Percentiles rank a stretch among this genome's conserved stretches.
phyloP scores from a whole-genome alignment of 2,113 vertebrate species.

The Dolichotis patagonum region DNA sequence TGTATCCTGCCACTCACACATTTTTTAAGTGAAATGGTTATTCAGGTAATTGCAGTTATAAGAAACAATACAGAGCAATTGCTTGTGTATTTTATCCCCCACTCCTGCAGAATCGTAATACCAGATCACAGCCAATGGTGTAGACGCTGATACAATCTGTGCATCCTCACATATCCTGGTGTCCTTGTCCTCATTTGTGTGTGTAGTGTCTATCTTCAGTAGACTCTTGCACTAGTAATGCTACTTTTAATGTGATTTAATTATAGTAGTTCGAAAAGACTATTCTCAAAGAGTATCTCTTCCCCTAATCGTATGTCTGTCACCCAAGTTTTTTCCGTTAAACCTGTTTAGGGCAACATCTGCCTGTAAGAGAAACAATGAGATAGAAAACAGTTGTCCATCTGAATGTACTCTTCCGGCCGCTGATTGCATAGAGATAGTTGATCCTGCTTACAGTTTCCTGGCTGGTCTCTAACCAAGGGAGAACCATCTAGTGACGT shows the following conservation, averaged over 20 bases:
- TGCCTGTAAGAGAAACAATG: neutral
- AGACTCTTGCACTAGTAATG: neutral
- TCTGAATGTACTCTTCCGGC: neutral
- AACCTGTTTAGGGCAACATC: neutral
- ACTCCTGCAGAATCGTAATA: neutral
- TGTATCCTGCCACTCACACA: neutral
- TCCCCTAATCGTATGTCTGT: neutral
- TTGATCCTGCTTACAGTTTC: neutral
- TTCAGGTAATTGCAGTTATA: neutral
- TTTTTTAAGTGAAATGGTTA: conserved; percentile 28
- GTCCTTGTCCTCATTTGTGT: neutral
- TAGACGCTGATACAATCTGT: neutral
- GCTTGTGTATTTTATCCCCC: neutral
- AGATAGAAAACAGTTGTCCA: neutral
- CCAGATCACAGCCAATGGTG: neutral
- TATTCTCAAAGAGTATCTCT: neutral
- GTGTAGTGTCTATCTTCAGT: neutral
- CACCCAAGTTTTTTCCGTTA: neutral
- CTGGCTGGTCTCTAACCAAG: neutral
- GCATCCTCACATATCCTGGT: neutral
- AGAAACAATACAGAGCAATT: neutral
- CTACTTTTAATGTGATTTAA: conserved; percentile 10
- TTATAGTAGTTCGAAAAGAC: neutral
- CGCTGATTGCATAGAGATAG: neutral
- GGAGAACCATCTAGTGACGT: neutral